Percentiles rank a stretch among this genome's conserved stretches.
Evolutionary conservation across 1,140 invertebrate species (phyloP).

Genomic region (Choristoneura fumiferana): DNA sequence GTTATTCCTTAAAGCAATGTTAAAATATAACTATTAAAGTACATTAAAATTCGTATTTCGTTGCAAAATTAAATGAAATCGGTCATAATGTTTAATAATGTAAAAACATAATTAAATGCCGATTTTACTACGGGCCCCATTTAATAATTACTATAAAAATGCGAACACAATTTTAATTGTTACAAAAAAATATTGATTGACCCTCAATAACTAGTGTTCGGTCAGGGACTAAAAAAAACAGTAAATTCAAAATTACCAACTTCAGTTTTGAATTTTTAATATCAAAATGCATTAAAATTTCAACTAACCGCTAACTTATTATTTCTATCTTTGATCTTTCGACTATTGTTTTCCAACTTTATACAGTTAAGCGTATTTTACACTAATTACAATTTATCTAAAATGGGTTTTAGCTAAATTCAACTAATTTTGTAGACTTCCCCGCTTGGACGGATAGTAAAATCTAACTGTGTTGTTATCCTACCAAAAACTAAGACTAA

Average conservation of each 20-base stretch:
- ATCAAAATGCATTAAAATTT: slow-evolving; percentile 5
- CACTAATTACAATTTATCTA: slow-evolving; percentile 38
- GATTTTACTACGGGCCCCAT: slow-evolving; percentile 36
- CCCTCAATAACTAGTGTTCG: too few species aligned
- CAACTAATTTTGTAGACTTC: slow-evolving; percentile 42
- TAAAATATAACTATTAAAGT: slow-evolving; percentile 22
- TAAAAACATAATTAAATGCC: slow-evolving; percentile 44
- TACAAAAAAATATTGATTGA: too few species aligned
- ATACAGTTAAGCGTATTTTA: slow-evolving; percentile 38
- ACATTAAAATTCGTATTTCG: slow-evolving; percentile 22
- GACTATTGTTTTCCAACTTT: slow-evolving; percentile 26
- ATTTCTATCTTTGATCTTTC: slow-evolving; percentile 25
- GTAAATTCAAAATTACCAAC: too few species aligned
- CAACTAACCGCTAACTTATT: slow-evolving; percentile 19
- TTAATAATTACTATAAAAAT: background rate
- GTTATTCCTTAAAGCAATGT: slow-evolving; percentile 22
- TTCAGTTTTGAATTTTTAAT: too few species aligned
- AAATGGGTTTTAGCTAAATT: slow-evolving; percentile 36
- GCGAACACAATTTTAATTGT: too few species aligned
- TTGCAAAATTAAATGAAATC: slow-evolving; percentile 23
- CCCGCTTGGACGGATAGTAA: slow-evolving; percentile 63
- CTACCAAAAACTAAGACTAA: slow-evolving; percentile 25
- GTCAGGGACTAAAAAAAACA: too few species aligned
- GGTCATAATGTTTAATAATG: slow-evolving; percentile 19
- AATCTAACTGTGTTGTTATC: slow-evolving; percentile 31